Conservation (phyloP, 2,888 invertebrate genomes). For the Megaustenia siamemsis region DNA sequence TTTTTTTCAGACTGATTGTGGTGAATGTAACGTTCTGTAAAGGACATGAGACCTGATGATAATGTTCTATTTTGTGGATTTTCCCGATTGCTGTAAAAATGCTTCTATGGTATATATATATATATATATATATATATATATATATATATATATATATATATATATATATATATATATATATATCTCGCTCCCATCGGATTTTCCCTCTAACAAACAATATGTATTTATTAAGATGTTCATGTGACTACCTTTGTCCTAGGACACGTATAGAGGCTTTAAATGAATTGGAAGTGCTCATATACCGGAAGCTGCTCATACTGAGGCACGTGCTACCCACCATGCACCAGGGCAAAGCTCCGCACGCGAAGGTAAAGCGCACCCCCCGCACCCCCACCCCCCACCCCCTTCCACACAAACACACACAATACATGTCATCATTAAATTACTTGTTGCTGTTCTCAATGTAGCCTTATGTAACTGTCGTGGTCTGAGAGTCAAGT, state of each 20-base stretch:
- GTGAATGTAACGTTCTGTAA: too few species aligned
- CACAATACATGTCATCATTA: too few species aligned
- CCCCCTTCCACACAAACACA: too few species aligned
- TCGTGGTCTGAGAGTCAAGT: too few species aligned
- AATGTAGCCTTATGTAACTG: too few species aligned
- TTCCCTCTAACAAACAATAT: neutral
- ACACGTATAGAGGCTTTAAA: slow-evolving; percentile 20
- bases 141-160: neutral
- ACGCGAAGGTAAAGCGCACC: slow-evolving; percentile 24
- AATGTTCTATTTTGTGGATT: too few species aligned
- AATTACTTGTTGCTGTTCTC: too few species aligned
- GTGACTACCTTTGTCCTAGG: neutral
- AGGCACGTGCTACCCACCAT: slow-evolving; percentile 20
- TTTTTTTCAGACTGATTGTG: too few species aligned
- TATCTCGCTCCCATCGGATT: neutral
- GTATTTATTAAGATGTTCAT: neutral
- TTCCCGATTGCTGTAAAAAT: too few species aligned
- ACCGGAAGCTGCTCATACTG: slow-evolving; percentile 24
- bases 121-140: neutral
- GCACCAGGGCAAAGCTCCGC: slow-evolving; percentile 13
- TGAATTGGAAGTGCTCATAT: slow-evolving; percentile 27
- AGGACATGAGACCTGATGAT: too few species aligned
- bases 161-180: neutral
- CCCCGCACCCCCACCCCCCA: too few species aligned
- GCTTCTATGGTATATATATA: neutral